Percentiles rank a stretch among this genome's conserved stretches.
Evolutionary conservation across 2,888 invertebrate genomes (phyloP).

Genomic region (Aleiodes leptofemur): DNA sequence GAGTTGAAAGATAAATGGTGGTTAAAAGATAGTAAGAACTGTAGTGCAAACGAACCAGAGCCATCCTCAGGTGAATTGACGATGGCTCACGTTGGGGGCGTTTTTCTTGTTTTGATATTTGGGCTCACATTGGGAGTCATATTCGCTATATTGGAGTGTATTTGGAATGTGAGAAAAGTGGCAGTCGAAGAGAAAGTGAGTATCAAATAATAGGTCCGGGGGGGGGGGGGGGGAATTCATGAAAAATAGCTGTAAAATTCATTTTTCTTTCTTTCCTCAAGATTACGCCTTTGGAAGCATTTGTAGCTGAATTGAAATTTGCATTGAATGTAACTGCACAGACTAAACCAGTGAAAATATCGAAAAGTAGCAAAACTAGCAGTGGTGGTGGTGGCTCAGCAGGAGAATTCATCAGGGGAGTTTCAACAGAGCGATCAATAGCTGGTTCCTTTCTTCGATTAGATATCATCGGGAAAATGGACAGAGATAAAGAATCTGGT

Average conservation of each 20-base stretch:
- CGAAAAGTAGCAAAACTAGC: conserved; percentile 61
- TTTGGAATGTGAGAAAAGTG: conserved; percentile 88
- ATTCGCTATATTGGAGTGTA: conserved; percentile 89
- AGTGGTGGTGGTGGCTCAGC: conserved; percentile 48
- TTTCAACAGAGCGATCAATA: conserved; percentile 65
- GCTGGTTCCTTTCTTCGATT: conserved; percentile 70
- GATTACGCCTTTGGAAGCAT: conserved; percentile 83
- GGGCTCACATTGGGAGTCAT: conserved; percentile 84
- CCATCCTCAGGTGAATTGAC: conserved; percentile 80
- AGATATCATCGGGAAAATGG: conserved; percentile 68
- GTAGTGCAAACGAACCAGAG: conserved; percentile 73
- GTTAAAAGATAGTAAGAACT: conserved; percentile 82
- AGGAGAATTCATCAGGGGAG: conserved; percentile 56
- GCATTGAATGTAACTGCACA: conserved; percentile 84
- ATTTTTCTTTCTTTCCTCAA: conserved; percentile 62
- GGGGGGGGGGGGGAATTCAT: not conserved
- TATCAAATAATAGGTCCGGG: not conserved
- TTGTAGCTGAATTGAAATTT: conserved; percentile 83
- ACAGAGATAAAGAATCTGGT: conserved; percentile 63
- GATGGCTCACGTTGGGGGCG: conserved; percentile 93
- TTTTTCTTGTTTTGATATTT: conserved; percentile 88
- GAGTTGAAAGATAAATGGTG: conserved; percentile 95
- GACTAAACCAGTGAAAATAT: conserved; percentile 81
- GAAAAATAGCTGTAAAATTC: not conserved
- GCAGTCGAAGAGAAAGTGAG: conserved; percentile 86